A percentile compares a stretch with the other conserved stretches of the same genome.
Conservation (phyloP, 2,888 invertebrate species). For the Oxyteleia sp. region DNA sequence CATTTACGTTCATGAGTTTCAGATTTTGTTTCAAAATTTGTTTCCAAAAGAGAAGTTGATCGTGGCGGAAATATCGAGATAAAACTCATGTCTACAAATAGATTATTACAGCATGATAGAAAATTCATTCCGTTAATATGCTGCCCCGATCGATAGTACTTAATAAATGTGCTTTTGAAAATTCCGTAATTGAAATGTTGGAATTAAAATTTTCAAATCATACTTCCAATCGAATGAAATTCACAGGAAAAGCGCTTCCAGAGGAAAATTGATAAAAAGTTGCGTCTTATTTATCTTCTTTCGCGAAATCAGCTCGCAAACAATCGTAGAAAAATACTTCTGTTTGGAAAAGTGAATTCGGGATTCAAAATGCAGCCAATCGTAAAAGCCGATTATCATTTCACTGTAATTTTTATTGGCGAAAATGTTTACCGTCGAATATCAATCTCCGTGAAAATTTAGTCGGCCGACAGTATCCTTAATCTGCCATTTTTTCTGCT, state of each 20-base stretch:
- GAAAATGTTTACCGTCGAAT: no score
- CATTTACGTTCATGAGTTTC: constrained; percentile 62
- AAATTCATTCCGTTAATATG: constrained; percentile 60
- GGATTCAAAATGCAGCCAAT: neutral
- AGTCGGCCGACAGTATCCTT: constrained; percentile 9
- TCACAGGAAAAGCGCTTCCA: neutral
- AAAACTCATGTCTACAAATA: constrained; percentile 52
- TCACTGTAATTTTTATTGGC: neutral
- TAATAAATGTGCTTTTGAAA: constrained; percentile 23
- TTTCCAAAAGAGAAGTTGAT: constrained; percentile 35
- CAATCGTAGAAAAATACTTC: no score
- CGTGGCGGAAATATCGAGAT: constrained; percentile 31
- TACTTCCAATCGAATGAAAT: neutral
- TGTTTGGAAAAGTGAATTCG: no score
- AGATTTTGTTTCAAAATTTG: constrained; percentile 67
- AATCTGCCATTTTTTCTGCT: constrained; percentile 20
- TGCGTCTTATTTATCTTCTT: neutral
- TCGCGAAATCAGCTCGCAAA: neutral
- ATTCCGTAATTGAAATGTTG: constrained; percentile 28
- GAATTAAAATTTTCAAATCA: neutral
- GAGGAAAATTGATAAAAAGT: neutral
- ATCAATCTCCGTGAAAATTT: constrained; percentile 9
- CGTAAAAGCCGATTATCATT: neutral
- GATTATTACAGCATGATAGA: constrained; percentile 53
- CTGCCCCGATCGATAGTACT: constrained; percentile 14